These are phyloP conservation scores for Channa striata DNA, from an alignment of 2,797 vertebrate species.

Conservation along the genomic window DNA sequence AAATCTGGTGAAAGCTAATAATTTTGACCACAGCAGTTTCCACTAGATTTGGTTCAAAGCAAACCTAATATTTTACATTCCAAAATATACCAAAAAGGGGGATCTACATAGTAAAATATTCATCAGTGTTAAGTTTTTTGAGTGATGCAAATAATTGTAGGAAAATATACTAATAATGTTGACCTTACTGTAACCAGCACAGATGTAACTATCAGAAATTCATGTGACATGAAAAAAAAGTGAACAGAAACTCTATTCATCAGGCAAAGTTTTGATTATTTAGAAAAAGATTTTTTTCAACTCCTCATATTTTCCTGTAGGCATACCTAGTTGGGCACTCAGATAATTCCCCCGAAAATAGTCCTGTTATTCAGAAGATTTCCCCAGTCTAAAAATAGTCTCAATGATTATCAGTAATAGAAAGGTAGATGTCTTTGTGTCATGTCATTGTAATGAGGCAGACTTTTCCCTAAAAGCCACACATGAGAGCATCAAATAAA, in stretches of 20 bases:
- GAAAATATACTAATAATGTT: too few species aligned
- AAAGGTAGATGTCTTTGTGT: background rate
- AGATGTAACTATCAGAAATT: conserved; percentile 2
- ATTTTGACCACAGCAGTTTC: too few species aligned
- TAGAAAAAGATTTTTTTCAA: background rate
- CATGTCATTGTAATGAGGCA: background rate
- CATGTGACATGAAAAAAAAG: conserved; percentile 9
- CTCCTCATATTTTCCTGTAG: background rate
- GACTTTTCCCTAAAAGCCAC: background rate
- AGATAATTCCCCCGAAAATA: conserved; percentile 5
- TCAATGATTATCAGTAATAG: background rate
- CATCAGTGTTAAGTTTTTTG: too few species aligned
- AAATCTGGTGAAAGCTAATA: too few species aligned
- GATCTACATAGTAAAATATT: too few species aligned
- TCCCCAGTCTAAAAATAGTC: background rate
- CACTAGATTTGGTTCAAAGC: too few species aligned
- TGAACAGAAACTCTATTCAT: conserved; percentile 21
- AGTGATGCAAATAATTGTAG: too few species aligned
- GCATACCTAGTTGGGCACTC: background rate
- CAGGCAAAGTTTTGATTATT: background rate
- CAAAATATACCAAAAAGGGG: too few species aligned
- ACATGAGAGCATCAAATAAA: background rate
- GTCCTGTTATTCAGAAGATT: background rate
- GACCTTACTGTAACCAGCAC: background rate
- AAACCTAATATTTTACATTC: too few species aligned